Percentiles rank a stretch among this genome's conserved stretches.
Conservation (phyloP, 2,113 vertebrate species). For the Proteles cristata region DNA sequence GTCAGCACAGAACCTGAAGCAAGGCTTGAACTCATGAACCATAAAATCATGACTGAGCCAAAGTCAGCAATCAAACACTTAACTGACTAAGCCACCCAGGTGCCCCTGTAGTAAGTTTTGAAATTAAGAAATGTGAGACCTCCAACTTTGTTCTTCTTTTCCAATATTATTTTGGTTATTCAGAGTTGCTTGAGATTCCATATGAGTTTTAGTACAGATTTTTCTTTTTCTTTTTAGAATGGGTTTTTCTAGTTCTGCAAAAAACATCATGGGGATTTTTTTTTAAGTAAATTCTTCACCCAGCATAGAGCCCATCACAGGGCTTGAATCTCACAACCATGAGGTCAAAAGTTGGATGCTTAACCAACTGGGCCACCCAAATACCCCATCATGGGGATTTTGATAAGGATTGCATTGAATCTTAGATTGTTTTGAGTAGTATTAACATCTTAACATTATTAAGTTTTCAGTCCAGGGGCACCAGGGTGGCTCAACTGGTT, state of each 20-base stretch:
- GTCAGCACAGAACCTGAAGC: too few species aligned
- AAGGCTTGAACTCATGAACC: too few species aligned
- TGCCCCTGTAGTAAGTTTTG: not conserved
- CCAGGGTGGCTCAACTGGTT: too few species aligned
- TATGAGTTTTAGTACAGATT: not conserved
- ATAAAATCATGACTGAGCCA: too few species aligned
- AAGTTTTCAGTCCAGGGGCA: not conserved
- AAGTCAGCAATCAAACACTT: too few species aligned
- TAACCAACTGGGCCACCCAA: too few species aligned
- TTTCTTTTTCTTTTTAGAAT: conserved; percentile 32
- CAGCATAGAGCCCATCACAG: too few species aligned
- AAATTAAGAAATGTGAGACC: not conserved
- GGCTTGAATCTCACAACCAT: too few species aligned
- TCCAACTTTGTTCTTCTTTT: not conserved
- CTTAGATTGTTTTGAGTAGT: not conserved
- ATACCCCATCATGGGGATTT: not conserved
- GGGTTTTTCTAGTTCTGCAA: not conserved
- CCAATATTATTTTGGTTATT: not conserved
- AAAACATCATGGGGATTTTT: not conserved
- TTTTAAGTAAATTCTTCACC: too few species aligned
- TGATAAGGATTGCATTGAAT: not conserved
- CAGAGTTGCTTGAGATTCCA: not conserved
- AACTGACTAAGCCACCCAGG: too few species aligned
- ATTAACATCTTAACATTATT: not conserved
- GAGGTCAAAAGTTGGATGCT: too few species aligned